Evolutionary conservation across 1,140 invertebrate species (phyloP), one percentile per base, ranked within the genome.

Genomic region (Druon quercuslanigerum): DNA sequence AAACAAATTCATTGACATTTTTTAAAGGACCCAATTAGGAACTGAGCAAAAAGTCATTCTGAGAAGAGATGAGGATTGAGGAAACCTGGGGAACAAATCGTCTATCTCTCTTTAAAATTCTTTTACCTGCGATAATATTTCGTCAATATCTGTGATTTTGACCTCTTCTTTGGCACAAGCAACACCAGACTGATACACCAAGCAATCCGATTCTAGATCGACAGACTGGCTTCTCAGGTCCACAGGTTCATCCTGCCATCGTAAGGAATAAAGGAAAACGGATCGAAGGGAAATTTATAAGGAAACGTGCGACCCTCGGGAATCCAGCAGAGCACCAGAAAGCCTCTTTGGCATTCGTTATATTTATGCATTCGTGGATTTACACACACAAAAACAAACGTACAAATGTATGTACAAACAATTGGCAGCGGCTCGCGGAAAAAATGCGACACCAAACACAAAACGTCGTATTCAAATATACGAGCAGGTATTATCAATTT

Each of bases 361-460:
- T 33, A 40, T 14, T 66, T 57, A 66, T 66, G 33, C 60, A 66
- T 66, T 66, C 25, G 60, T 66, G 60, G 60, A 66, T 66, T 66
- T 16, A 66, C 60, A 66, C 25, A 66, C 25, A 66, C 4, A 66
- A 40, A 66, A 40, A 66, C 25, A 46, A 4, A 40, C 16, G 14
- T 60, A 60, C 12, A 40, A 66, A 40, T 8, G 13, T 40, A 66
- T 9, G n/a, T 66, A 66, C 60, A 66, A 66, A 66, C 25, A 66
- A 66, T 46, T n/a, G 33, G 20, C 60, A 66, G 40, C 60, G 57
- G 60, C 60, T 40, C 60, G 60, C 14, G 33, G 16, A 40, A 66
- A 25, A 66, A 74, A 76, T 78, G 60, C 76, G 57, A 81, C 79
- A 81, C 50, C 71, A 78, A 81, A 78, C 79, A 81, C 73, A 76